These are phyloP conservation scores for Sapayoa aenigma DNA, from an alignment of 2,113 vertebrate species.

Conservation along the genomic window DNA sequence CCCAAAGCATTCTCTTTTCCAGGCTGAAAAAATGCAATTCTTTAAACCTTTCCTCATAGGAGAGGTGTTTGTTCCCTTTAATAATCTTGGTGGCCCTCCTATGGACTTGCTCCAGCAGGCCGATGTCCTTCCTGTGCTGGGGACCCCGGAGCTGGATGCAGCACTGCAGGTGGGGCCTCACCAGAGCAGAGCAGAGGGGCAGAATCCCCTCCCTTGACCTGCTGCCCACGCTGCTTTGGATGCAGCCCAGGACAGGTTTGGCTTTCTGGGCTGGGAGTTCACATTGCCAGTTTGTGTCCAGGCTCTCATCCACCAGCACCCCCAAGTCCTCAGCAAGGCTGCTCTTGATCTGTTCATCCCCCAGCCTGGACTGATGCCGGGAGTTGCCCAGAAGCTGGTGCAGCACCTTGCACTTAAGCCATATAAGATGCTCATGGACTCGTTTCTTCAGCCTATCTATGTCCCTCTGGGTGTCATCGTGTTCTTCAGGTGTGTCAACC, in stretches of 20 bases:
- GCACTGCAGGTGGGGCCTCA: background rate
- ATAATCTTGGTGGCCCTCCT: background rate
- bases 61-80: background rate
- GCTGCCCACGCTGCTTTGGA: background rate
- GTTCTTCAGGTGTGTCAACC: background rate
- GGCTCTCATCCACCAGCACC: background rate
- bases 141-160: background rate
- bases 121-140: background rate
- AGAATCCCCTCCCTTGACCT: background rate
- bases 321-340: background rate
- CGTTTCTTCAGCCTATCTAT: fast-evolving
- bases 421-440: too few relatives aligned
- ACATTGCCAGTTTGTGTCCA: background rate
- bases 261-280: background rate
- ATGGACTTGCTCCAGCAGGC: background rate
- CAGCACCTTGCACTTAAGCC: background rate
- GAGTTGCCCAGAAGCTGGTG: background rate
- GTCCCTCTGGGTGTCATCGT: background rate
- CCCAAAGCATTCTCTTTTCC: background rate
- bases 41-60: background rate
- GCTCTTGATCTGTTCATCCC: background rate
- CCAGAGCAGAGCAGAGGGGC: background rate
- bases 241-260: background rate
- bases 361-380: background rate
- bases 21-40: background rate